Base-by-base conservation (phyloP, 2,113 vertebrate species). In the Alectura lathami region DNA sequence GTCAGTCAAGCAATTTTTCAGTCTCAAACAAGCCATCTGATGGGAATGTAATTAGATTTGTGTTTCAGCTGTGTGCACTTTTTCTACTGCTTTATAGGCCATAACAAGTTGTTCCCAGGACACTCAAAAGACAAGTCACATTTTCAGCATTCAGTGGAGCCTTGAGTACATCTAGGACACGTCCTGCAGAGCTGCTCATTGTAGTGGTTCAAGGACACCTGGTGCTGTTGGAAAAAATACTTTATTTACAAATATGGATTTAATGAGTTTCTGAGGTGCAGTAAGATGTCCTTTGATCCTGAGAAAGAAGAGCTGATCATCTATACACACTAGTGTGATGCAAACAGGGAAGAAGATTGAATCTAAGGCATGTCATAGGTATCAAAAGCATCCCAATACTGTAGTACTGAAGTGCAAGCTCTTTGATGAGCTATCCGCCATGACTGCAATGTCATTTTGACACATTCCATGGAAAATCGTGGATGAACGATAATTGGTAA, bases 191-290 rank as follows among this genome's bases (percentile, higher is more conserved):
- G 95, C 94, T 96, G 88, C 63, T 95, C 72, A 88, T 73, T 96
- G 54, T 70, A 88, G 93, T 76, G 94, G 96, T 97, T 98, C 96
- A 97, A 97, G 98, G 97, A 91, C 92, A 93, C 84, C 88, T 84
- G 78, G 77, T 93, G 79, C 95, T 91, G 34, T 92, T 91, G 90
- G 92, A 98, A 96, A 69, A 96, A 96, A 93, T 95, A 87, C 79
- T 96, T 96, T 97, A 95, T 96, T 96, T 97, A 97, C 85, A 96
- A 97, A 96, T 96, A 97, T 34, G 93, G 93, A 96, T 97, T 96
- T 97, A 93, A 95, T 97, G 96, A 95, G 94, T 96, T 98, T 96
- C 93, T 97, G 96, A 97, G 40, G 17, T 43, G 13, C 86, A 92
- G 70, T n/a, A 67, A 82, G 74, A 93, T 95, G 95, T 87, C 66